These are phyloP conservation scores for Sinelater perroti DNA, from an alignment of 2,888 invertebrate species.

Conservation along the genomic window DNA sequence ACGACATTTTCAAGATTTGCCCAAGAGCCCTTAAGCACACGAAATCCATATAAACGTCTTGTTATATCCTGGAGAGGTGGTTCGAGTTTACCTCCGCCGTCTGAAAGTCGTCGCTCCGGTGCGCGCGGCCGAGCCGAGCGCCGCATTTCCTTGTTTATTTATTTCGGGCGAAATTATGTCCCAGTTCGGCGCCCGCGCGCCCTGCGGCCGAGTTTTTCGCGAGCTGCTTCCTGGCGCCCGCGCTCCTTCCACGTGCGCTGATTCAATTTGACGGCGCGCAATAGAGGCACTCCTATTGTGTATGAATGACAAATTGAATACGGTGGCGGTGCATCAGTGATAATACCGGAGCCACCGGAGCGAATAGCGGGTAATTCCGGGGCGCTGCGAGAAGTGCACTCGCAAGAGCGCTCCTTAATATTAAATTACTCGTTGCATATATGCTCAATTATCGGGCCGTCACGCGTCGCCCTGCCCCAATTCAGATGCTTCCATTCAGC, in stretches of 20 bases:
- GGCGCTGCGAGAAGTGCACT: slow-evolving; percentile 23
- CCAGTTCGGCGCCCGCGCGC: no score
- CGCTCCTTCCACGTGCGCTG: slow-evolving; percentile 10
- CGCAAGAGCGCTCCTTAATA: slow-evolving; percentile 20
- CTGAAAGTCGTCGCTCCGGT: slow-evolving; percentile 22
- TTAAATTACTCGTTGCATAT: slow-evolving; percentile 25
- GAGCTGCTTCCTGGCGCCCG: background rate
- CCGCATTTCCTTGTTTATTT: slow-evolving; percentile 5
- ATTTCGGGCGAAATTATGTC: slow-evolving; percentile 5
- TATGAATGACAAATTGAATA: slow-evolving; percentile 30
- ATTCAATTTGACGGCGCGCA: slow-evolving; percentile 23
- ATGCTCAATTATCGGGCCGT: slow-evolving; percentile 9
- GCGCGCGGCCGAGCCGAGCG: slow-evolving; percentile 19
- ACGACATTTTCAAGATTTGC: slow-evolving; percentile 57
- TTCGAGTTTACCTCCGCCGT: slow-evolving; percentile 41
- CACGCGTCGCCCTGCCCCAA: no score
- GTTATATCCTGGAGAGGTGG: slow-evolving; percentile 44
- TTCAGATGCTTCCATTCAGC: no score
- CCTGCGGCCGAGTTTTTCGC: no score
- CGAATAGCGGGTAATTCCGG: slow-evolving; percentile 23
- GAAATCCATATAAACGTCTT: slow-evolving; percentile 56
- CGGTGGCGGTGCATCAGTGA: slow-evolving; percentile 23
- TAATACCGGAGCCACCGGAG: slow-evolving; percentile 20
- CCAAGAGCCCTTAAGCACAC: slow-evolving; percentile 56
- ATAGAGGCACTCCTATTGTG: slow-evolving; percentile 24